phyloP scores from a whole-genome alignment of 2,113 vertebrate genomes.

The Macheiramphus alcinus region DNA sequence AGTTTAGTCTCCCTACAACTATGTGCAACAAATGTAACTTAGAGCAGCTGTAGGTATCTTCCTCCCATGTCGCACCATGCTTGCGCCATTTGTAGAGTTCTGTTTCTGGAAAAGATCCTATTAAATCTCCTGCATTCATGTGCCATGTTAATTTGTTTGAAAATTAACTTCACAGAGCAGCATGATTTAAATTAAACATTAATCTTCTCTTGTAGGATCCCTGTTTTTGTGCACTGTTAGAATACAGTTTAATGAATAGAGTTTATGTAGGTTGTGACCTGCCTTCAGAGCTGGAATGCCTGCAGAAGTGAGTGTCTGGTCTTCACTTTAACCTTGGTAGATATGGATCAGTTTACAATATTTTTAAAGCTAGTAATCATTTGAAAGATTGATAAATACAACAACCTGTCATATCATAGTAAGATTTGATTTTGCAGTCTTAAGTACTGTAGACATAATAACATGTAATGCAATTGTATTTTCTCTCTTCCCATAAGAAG shows the following conservation, averaged over 20 bases:
- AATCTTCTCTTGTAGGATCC: constrained; percentile 76
- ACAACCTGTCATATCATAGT: not conserved
- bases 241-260: constrained; percentile 81
- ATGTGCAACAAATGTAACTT: not conserved
- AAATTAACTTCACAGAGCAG: not conserved
- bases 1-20: not conserved
- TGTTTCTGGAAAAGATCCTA: not conserved
- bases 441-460: not conserved
- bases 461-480: not conserved
- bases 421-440: not conserved
- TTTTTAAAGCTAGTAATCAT: not conserved
- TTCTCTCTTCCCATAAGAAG: not conserved
- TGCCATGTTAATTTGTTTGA: not conserved
- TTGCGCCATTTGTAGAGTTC: not conserved
- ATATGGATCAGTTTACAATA: not conserved
- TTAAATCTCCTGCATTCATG: not conserved
- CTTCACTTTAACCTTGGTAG: not conserved
- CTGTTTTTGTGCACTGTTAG: constrained; percentile 84
- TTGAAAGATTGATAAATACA: not conserved
- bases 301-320: constrained; percentile 57
- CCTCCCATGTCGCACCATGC: not conserved
- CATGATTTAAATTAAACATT: not conserved
- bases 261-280: constrained; percentile 88
- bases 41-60: not conserved
- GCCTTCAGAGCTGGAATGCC: constrained; percentile 70